Evolutionary conservation across 2,113 vertebrate genomes (phyloP).

Genomic region (Thalassoma bifasciatum): DNA sequence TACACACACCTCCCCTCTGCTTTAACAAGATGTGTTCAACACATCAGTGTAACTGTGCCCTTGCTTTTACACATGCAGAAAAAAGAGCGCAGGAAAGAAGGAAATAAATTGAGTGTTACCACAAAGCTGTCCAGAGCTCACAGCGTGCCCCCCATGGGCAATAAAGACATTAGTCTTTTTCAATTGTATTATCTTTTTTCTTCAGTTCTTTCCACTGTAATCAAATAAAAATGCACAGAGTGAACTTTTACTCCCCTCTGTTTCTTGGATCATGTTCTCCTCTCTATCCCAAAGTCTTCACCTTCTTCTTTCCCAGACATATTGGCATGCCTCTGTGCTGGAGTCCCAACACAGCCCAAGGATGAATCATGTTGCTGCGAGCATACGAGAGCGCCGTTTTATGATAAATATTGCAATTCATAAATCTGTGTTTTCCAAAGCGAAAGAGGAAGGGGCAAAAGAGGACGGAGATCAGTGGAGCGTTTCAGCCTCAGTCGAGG

Average conservation of each 20-base stretch:
- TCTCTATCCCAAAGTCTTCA: constrained; percentile 74
- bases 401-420: constrained; percentile 82
- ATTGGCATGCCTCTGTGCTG: constrained; percentile 79
- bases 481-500: constrained; percentile 54
- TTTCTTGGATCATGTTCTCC: constrained; percentile 73
- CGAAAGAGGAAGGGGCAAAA: constrained; percentile 17
- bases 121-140: constrained; percentile 73
- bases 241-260: constrained; percentile 80
- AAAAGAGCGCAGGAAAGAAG: constrained; percentile 46
- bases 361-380: constrained; percentile 83
- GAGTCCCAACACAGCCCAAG: constrained; percentile 73
- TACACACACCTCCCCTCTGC: constrained; percentile 42
- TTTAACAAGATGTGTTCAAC: constrained; percentile 78
- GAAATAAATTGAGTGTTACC: constrained; percentile 80
- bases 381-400: constrained; percentile 75
- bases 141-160: constrained; percentile 67
- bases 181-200: constrained; percentile 76
- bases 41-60: constrained; percentile 71
- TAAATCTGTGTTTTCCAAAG: constrained; percentile 78
- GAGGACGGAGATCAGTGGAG: constrained; percentile 47
- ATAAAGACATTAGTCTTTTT: constrained; percentile 74
- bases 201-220: constrained; percentile 66
- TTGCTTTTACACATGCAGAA: constrained; percentile 34
- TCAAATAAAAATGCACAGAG: constrained; percentile 73
- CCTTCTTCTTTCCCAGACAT: constrained; percentile 83